Base-by-base conservation (phyloP, 2,113 vertebrate genomes). In the Clarias batrachus region DNA sequence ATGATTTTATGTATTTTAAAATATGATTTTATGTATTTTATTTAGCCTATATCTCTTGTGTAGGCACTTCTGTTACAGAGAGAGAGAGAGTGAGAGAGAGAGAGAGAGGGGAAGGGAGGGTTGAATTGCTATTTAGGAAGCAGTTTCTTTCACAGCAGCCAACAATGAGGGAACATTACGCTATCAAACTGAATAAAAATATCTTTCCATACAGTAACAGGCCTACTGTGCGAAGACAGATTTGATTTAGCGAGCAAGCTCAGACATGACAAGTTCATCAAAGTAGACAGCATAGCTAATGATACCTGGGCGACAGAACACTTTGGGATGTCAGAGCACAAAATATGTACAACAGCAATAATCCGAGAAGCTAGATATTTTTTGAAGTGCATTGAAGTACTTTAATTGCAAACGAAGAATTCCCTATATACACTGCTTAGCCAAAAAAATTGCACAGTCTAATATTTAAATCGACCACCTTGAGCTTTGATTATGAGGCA, bases 181-280 rank as follows among this genome's bases (percentile, higher is more conserved):
- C 30, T 8, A 62, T 81, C 30, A 60, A 30, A 81, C 21, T 62
- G 30, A 81, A 81, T 62, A 81, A 41, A 81, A 81, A 23, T 62
- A 41, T 62, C 30, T 81, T 81, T 21, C 19, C 30, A 81, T 62
- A 80, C 27, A 80, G 37, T 80, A 80, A 62, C 78, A 60, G 57
- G 30, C 78, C 30, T 23, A 33, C 19, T 81, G 78, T 37, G 78
- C 62, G 57, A 81, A 62, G 57, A 81, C 57, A 62, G 57, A 62
- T 62, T 81, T 62, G 57, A 81, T 81, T 81, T 62, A 62, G 19
- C 30, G 37, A 25, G 30, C 57, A 81, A 21, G 57, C 30, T 23
- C 78, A 62, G 57, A 62, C 30, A 23, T 62, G 57, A 62, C 57
- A 37, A 23, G 19, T 81, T 62, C 52, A 56, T 37, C 5, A 8